Percentiles rank a stretch among this genome's conserved stretches.
Evolutionary conservation across 2,888 invertebrate species (phyloP).

Genomic region (Himalopsyche kuldschensis): DNA sequence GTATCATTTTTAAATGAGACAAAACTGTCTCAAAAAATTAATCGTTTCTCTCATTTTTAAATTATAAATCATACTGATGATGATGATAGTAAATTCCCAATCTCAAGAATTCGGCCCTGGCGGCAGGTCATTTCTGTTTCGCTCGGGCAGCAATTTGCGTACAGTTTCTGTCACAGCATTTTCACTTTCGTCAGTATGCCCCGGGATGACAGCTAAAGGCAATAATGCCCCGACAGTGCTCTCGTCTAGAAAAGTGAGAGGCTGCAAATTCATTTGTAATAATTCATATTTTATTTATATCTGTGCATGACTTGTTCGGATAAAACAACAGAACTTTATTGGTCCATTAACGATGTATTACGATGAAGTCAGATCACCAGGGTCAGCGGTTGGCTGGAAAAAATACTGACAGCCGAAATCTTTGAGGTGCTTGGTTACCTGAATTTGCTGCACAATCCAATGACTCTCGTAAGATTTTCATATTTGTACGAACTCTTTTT

Average conservation of each 20-base stretch:
- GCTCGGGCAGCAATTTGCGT: neutral
- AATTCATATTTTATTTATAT: neutral
- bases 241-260: neutral
- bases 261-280: neutral
- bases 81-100: neutral
- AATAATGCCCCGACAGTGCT: neutral
- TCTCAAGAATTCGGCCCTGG: neutral
- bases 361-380: too few species aligned
- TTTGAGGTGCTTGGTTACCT: too few species aligned
- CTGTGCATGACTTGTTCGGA: neutral
- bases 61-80: too few species aligned
- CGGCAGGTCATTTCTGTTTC: neutral
- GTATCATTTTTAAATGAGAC: too few species aligned
- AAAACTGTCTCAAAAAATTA: too few species aligned
- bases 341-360: neutral
- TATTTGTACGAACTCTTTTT: too few species aligned
- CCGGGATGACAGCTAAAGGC: neutral
- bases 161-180: neutral
- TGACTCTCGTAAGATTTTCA: too few species aligned
- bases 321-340: neutral
- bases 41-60: too few species aligned
- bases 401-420: too few species aligned
- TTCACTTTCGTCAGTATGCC: neutral
- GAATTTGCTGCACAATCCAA: too few species aligned
- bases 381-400: too few species aligned